Evolutionary conservation across 30 jellyfish, hydroid and myxozoan genomes (phyloP).

Genomic region (Chironex yamaguchii): DNA sequence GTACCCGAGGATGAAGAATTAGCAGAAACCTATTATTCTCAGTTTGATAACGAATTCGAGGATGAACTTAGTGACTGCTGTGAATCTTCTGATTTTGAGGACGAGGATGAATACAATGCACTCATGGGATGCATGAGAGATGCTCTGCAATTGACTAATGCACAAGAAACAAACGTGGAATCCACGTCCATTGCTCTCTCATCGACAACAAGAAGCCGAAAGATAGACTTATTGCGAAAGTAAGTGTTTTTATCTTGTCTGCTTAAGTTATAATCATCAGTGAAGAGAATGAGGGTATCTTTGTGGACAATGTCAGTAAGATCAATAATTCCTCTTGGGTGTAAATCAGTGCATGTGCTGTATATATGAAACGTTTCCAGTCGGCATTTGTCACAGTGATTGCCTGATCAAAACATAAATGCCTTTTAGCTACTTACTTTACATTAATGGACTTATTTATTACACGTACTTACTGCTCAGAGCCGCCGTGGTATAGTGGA

Average conservation of each 20-base stretch:
- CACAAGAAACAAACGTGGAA: slow-evolving; percentile 42
- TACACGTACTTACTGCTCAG: too few relatives aligned
- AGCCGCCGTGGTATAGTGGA: too few relatives aligned
- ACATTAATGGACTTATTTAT: too few relatives aligned
- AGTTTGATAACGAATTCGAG: slow-evolving; percentile 73
- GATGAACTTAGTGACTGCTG: slow-evolving; percentile 40
- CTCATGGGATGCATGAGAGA: slow-evolving; percentile 70
- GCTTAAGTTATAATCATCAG: background rate
- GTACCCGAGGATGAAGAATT: slow-evolving; percentile 85
- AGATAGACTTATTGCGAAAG: slow-evolving; percentile 69
- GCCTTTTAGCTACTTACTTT: too few relatives aligned
- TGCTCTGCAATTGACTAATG: slow-evolving; percentile 71
- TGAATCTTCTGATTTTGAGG: slow-evolving; percentile 5
- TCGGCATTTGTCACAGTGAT: too few relatives aligned
- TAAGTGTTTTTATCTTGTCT: background rate
- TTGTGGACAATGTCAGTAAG: too few relatives aligned
- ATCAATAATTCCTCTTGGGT: too few relatives aligned
- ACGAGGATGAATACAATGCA: slow-evolving; percentile 76
- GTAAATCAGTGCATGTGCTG: too few relatives aligned
- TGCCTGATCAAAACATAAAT: too few relatives aligned
- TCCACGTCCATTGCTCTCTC: background rate
- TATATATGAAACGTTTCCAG: too few relatives aligned
- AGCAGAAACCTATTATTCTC: slow-evolving; percentile 87
- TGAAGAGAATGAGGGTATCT: background rate
- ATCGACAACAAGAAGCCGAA: slow-evolving; percentile 46